phyloP scores from a whole-genome alignment of 2,797 vertebrate species.

The Chiroxiphia lanceolata region DNA sequence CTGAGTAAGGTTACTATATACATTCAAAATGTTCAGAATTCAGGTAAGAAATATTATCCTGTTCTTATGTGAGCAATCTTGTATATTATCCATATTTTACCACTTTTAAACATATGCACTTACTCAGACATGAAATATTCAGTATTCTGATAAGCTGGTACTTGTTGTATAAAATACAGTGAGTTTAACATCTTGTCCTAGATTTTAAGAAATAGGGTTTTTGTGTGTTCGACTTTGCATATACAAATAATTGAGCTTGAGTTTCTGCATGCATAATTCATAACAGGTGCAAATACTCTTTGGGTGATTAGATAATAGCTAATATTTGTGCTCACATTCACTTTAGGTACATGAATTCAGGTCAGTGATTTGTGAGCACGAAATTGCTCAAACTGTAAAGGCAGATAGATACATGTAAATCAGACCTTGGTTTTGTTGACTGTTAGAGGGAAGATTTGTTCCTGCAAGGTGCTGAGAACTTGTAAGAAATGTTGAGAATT shows the following conservation, averaged over 20 bases:
- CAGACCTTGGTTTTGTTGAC: not conserved
- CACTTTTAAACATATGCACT: not conserved
- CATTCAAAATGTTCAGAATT: not conserved
- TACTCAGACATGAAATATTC: conserved; percentile 25
- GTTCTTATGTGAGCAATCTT: not conserved
- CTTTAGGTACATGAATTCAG: conserved; percentile 19
- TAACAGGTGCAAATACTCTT: conserved; percentile 51
- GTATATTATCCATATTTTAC: conserved; percentile 25
- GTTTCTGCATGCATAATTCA: conserved; percentile 39
- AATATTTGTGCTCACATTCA: conserved; percentile 52
- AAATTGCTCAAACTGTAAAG: conserved; percentile 11
- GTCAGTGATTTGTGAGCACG: conserved; percentile 25
- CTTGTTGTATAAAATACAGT: conserved; percentile 9
- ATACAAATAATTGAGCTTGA: conserved; percentile 40
- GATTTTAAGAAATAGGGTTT: conserved; percentile 27
- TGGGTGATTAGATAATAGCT: conserved; percentile 34
- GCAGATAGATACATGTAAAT: not conserved
- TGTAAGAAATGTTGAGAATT: not conserved
- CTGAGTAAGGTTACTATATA: not conserved
- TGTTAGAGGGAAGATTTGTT: not conserved
- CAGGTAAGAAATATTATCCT: not conserved
- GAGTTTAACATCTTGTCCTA: conserved; percentile 37
- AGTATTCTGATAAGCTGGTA: conserved; percentile 16
- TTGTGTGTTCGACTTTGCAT: conserved; percentile 35
- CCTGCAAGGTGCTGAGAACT: not conserved